A percentile compares a stretch with the other conserved stretches of the same genome.
These are phyloP conservation scores for Cochlearius cochlearius DNA, from an alignment of 2,113 vertebrate genomes.

Conservation along the genomic window DNA sequence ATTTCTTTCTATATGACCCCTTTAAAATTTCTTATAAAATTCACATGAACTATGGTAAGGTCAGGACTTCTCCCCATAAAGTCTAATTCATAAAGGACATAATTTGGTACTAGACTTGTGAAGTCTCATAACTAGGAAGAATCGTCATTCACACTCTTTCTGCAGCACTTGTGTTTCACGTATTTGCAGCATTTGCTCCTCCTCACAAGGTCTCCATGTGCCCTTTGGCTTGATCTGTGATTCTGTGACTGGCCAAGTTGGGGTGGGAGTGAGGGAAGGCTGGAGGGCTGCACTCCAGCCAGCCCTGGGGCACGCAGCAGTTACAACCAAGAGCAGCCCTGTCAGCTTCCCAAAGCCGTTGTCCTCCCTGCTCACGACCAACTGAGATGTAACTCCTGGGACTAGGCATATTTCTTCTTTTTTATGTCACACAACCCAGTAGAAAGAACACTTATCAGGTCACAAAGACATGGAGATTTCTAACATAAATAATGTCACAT, in stretches of 20 bases:
- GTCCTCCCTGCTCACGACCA: background rate
- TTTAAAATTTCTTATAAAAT: background rate
- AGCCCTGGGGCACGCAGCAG: background rate
- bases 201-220: accelerated
- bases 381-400: background rate
- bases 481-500: background rate
- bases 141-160: background rate
- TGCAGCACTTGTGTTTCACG: background rate
- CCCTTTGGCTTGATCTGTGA: background rate
- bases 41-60: background rate
- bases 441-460: background rate
- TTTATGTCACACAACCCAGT: background rate
- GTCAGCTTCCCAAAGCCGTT: no score
- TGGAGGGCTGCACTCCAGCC: background rate
- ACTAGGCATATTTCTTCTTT: background rate
- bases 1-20: background rate
- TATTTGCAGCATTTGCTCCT: background rate
- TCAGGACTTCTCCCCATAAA: background rate
- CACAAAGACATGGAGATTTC: background rate
- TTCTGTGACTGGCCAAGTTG: background rate
- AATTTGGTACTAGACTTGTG: background rate
- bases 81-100: background rate
- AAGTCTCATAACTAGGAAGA: background rate
- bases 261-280: background rate
- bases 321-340: background rate